Evolutionary conservation across 92 coral and sea anemone species (phyloP).

Genomic region (Blastomussa wellsi): DNA sequence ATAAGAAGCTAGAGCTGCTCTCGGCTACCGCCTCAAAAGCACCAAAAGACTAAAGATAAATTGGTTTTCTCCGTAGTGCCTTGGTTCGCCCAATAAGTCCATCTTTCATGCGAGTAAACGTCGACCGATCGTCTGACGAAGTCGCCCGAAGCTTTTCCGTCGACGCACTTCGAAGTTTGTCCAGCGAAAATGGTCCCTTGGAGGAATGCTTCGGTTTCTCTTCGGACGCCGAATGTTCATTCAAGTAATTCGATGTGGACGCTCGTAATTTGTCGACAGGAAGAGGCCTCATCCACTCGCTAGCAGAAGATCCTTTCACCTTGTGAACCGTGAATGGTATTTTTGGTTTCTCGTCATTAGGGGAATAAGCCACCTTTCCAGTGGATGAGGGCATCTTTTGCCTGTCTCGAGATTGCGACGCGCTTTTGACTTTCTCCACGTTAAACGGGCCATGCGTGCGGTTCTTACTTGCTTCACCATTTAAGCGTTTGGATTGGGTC

Average conservation of each 20-base stretch:
- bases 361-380: constrained; percentile 3
- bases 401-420: constrained; percentile 24
- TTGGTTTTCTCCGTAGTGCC: constrained; percentile 37
- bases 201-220: constrained; percentile 46
- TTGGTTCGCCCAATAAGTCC: constrained; percentile 52
- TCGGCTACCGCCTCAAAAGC: not conserved
- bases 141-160: constrained; percentile 47
- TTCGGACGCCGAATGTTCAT: constrained; percentile 28
- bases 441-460: constrained; percentile 30
- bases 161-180: constrained; percentile 47
- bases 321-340: constrained; percentile 46
- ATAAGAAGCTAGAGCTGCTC: too few species aligned
- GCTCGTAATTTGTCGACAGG: constrained; percentile 29
- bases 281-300: constrained; percentile 46
- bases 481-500: not conserved
- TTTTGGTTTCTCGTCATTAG: constrained; percentile 26
- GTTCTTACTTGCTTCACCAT: constrained; percentile 20
- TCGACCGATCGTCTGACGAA: constrained; percentile 32
- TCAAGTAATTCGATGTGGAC: constrained; percentile 23
- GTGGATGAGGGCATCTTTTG: constrained; percentile 24
- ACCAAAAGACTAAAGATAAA: constrained; percentile 1
- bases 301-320: constrained; percentile 41
- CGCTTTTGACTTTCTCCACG: constrained; percentile 35
- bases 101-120: constrained; percentile 47
- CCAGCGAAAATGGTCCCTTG: constrained; percentile 45